A percentile compares a stretch with the other conserved stretches of the same genome.
Evolutionary conservation across 2,797 vertebrate species (phyloP).

Genomic region (Coracias cyanogaster): DNA sequence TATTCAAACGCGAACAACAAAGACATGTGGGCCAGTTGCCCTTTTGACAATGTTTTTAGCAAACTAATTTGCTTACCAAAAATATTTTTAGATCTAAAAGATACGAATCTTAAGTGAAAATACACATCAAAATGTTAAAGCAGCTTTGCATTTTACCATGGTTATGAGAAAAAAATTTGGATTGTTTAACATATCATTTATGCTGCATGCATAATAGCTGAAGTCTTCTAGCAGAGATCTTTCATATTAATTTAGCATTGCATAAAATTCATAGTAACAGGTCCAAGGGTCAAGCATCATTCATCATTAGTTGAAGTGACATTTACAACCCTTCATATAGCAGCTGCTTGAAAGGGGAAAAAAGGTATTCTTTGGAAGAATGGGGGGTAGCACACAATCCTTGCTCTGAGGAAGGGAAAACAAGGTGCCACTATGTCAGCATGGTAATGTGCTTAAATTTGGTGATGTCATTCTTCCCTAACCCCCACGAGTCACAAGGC

Average conservation of each 20-base stretch:
- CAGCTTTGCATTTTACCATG: slow-evolving; percentile 66
- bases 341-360: slow-evolving; percentile 84
- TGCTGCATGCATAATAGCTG: slow-evolving; percentile 74
- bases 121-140: slow-evolving; percentile 69
- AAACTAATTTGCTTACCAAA: slow-evolving; percentile 78
- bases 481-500: slow-evolving; percentile 93
- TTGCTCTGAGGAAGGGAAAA: slow-evolving; percentile 83
- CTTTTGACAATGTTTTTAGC: slow-evolving; percentile 82
- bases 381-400: slow-evolving; percentile 86
- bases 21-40: slow-evolving; percentile 84
- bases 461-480: slow-evolving; percentile 94
- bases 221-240: slow-evolving; percentile 80
- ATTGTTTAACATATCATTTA: slow-evolving; percentile 77
- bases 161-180: slow-evolving; percentile 68
- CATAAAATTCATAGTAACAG: slow-evolving; percentile 85
- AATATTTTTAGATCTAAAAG: slow-evolving; percentile 76
- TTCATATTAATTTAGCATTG: slow-evolving; percentile 90
- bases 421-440: slow-evolving; percentile 97
- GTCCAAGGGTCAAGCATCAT: slow-evolving; percentile 94
- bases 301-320: slow-evolving; percentile 97
- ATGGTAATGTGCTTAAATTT: slow-evolving; percentile 88
- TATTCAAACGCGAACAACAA: slow-evolving; percentile 87
- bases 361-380: slow-evolving; percentile 94
- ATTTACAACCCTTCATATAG: slow-evolving; percentile 91
- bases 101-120: slow-evolving; percentile 74